Percentiles rank a stretch among this genome's conserved stretches.
Evolutionary conservation across 2,888 invertebrate genomes (phyloP).

Genomic region (Barypeithes pellucidus): DNA sequence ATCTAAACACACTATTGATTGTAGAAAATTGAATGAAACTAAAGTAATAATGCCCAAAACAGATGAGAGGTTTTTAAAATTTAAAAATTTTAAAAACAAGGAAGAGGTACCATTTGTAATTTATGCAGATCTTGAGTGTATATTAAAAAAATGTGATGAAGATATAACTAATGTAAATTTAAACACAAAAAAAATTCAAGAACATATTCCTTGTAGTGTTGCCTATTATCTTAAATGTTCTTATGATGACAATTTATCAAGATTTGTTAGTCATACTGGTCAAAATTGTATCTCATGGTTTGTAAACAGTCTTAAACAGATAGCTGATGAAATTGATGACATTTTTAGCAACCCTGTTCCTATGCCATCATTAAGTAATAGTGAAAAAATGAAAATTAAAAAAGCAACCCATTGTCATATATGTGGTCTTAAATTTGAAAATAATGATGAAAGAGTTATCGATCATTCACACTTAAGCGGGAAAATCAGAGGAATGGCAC

Average conservation of each 20-base stretch:
- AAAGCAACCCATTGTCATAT: not conserved
- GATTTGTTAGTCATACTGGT: constrained; percentile 18
- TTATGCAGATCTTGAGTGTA: constrained; percentile 19
- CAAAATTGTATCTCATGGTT: constrained; percentile 26
- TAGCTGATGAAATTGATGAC: not conserved
- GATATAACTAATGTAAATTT: not conserved
- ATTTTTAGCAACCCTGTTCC: not conserved
- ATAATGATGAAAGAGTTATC: not conserved
- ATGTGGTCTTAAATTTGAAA: not conserved
- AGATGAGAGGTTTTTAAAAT: constrained; percentile 14
- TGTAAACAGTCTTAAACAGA: not conserved
- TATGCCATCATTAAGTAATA: not conserved
- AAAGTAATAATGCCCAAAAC: constrained; percentile 10
- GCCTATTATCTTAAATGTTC: constrained; percentile 39
- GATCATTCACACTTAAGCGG: not conserved
- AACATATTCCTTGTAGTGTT: constrained; percentile 23
- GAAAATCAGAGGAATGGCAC: not conserved
- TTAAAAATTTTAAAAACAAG: constrained; percentile 29
- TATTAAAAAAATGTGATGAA: not conserved
- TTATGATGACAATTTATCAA: constrained; percentile 29
- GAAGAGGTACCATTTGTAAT: constrained; percentile 10
- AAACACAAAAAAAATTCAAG: constrained; percentile 11
- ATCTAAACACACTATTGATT: too few species aligned
- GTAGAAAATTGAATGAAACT: too few species aligned
- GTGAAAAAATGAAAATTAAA: not conserved